Evolutionary conservation across 1,140 invertebrate species (phyloP), one percentile per base, ranked within the genome.

Genomic region (Anagrus nilaparvatae): DNA sequence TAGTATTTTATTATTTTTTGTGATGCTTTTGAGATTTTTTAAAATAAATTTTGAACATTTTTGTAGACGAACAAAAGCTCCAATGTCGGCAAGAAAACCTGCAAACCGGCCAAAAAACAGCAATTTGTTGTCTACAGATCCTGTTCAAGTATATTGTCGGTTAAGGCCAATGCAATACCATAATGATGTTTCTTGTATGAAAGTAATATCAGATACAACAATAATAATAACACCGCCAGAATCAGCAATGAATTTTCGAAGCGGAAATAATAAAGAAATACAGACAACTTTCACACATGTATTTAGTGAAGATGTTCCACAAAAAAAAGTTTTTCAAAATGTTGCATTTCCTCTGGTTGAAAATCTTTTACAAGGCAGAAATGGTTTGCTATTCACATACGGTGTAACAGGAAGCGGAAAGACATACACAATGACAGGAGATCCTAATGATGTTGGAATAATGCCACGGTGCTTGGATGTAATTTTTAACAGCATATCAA

Each of bases 381-480:
- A 96, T 73, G 87, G 84, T 27, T 68, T 95, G 16, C 63, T 98
- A 5, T 97, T 97, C 59, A 90, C 92, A 0, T 97, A 98, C 63
- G 94, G 95, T 17, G 87, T 97, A 3, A 97, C 94, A 4, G 90
- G 90, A 2, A 96, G 92, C 48, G 95, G 95, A 0, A 89, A 98
- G 70, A 97, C 95, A 0, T 92, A 82, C 56, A 97, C 93, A 2
- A 94, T 98, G 84, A 90, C 82, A 8, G 91, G 82, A 0, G 77
- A 80, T 40, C 62, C 78, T 0, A 67, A 80, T 8, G 81, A 93
- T 56, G 79, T 79, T 29, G 92, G 92, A 6, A 79, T 96, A 32
- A 77, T 96, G 64, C 89, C 90, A 0, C 73, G 93, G 28, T 86
- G 81, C 60, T 70, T 97, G 4, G 88, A 97, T 67, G 82, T 89